phyloP scores from a whole-genome alignment of 2,888 invertebrate species.

The Disparrhopalites patrizii region DNA sequence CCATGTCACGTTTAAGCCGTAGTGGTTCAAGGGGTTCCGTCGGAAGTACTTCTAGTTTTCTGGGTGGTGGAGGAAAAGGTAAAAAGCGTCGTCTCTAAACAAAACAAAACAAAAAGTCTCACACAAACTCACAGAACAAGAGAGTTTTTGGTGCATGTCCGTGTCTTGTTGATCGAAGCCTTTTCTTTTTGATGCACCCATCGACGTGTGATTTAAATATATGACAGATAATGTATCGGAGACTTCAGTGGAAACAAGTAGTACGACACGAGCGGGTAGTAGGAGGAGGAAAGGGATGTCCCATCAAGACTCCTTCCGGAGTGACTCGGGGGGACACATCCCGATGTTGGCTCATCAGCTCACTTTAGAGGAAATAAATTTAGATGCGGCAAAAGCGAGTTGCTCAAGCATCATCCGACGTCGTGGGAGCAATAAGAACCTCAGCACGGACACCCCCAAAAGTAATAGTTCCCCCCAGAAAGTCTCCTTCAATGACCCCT shows the following conservation, averaged over 20 bases:
- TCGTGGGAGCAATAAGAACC: constrained; percentile 1
- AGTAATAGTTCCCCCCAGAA: neutral
- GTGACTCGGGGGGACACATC: constrained; percentile 12
- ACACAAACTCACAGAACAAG: neutral
- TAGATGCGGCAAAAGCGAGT: constrained; percentile 29
- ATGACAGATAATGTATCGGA: neutral
- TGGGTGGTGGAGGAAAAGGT: neutral
- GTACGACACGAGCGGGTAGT: neutral
- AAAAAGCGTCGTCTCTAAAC: neutral
- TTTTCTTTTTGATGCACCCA: too few species aligned
- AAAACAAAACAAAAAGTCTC: neutral
- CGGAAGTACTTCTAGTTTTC: neutral
- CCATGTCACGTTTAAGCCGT: too few species aligned
- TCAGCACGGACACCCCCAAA: neutral
- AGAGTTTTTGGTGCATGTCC: neutral
- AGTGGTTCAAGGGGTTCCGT: constrained; percentile 9
- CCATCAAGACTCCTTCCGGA: neutral
- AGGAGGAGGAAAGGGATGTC: neutral
- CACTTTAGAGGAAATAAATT: constrained; percentile 22
- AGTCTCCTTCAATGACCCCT: neutral
- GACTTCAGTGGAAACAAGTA: neutral
- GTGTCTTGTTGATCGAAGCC: too few species aligned
- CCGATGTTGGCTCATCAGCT: constrained; percentile 22
- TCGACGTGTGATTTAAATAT: too few species aligned
- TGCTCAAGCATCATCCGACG: constrained; percentile 15